Conservation (phyloP, 2,888 invertebrate species). For the Neelides folsomi region DNA sequence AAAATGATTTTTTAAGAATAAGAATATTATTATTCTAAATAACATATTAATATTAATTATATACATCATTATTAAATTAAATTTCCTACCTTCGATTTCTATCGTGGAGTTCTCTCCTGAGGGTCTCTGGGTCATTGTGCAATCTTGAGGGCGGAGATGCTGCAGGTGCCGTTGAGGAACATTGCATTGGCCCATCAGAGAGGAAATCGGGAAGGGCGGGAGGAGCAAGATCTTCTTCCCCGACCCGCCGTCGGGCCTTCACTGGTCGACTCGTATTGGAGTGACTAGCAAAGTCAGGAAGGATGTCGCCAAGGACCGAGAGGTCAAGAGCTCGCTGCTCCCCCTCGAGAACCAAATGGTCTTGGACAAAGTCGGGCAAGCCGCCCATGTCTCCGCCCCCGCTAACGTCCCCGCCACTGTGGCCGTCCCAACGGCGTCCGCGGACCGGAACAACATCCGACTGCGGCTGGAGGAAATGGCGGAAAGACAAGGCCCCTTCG, state of each 20-base stretch:
- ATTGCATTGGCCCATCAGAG: conserved; percentile 51
- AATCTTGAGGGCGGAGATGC: background rate
- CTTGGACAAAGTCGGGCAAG: conserved; percentile 76
- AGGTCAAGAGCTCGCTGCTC: conserved; percentile 14
- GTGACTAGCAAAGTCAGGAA: conserved; percentile 24
- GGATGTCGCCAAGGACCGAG: conserved; percentile 15
- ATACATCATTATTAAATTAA: too few relatives aligned
- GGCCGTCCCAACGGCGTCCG: conserved; percentile 20
- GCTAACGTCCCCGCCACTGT: conserved; percentile 16
- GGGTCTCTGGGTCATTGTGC: conserved; percentile 19
- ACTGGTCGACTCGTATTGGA: background rate
- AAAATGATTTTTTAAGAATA: too few relatives aligned
- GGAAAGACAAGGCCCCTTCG: conserved; percentile 70
- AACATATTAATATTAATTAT: background rate
- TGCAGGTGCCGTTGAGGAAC: conserved; percentile 28
- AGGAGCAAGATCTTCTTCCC: background rate
- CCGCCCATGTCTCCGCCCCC: conserved; percentile 39
- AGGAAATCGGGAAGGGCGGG: conserved; percentile 51
- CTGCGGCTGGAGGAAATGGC: conserved; percentile 52
- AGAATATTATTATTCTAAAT: too few relatives aligned
- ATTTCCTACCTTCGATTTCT: conserved; percentile 20
- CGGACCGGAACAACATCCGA: conserved; percentile 28
- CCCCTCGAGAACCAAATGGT: conserved; percentile 51
- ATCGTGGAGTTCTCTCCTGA: conserved; percentile 22
- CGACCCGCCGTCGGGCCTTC: background rate